Evolutionary conservation across 2,113 vertebrate species (phyloP).

Genomic region (Thunnus thynnus): DNA sequence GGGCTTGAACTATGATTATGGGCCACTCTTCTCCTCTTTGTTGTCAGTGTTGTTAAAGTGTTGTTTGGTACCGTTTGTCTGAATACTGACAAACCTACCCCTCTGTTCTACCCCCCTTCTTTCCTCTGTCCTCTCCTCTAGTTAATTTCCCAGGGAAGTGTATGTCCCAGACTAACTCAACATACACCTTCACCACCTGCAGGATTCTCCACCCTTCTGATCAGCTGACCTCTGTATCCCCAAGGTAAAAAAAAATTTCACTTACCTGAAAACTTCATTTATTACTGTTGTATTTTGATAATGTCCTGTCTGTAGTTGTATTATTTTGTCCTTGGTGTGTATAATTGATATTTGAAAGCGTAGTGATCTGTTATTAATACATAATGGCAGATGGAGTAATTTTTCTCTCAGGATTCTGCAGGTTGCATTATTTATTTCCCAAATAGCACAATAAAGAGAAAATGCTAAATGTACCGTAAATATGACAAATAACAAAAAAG

Average conservation of each 20-base stretch:
- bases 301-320: not conserved
- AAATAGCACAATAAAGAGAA: not conserved
- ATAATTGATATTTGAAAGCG: not conserved
- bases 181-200: constrained; percentile 98
- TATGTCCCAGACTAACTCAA: constrained; percentile 97
- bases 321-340: not conserved
- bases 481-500: not conserved
- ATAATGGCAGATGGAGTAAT: constrained; percentile 4
- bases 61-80: constrained; percentile 33
- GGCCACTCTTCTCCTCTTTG: constrained; percentile 8
- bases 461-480: not conserved
- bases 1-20: constrained; percentile 26
- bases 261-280: not conserved
- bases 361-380: constrained; percentile 17
- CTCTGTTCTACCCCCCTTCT: constrained; percentile 22
- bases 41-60: not conserved
- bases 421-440: not conserved
- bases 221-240: constrained; percentile 93
- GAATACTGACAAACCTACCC: constrained; percentile 30
- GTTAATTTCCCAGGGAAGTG: constrained; percentile 97
- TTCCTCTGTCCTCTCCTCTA: constrained; percentile 71
- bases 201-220: constrained; percentile 98
- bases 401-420: not conserved
- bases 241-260: constrained; percentile 88
- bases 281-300: not conserved